phyloP scores from a whole-genome alignment of 2,113 vertebrate species.

The Xyliphius kryptos region DNA sequence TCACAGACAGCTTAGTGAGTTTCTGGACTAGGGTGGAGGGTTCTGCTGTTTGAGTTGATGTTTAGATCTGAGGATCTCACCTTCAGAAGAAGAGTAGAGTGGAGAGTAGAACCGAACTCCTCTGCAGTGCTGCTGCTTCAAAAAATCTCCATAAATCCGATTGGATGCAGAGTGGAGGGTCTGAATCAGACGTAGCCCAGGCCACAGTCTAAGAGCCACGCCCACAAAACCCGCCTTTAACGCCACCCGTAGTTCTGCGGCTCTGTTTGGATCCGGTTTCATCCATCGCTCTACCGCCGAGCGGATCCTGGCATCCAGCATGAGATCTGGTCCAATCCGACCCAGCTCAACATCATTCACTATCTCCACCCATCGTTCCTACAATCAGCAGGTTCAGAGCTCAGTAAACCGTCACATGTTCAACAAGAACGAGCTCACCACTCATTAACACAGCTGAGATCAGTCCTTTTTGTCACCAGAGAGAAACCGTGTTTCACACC shows the following conservation, averaged over 20 bases:
- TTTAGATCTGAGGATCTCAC: slow-evolving; percentile 48
- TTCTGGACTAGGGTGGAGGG: too few relatives aligned
- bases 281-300: slow-evolving; percentile 53
- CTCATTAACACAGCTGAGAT: too few relatives aligned
- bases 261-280: slow-evolving; percentile 62
- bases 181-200: slow-evolving; percentile 74
- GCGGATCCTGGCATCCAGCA: slow-evolving; percentile 56
- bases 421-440: too few relatives aligned
- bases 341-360: slow-evolving; percentile 69
- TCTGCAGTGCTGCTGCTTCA: slow-evolving; percentile 68
- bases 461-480: too few relatives aligned
- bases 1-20: too few relatives aligned
- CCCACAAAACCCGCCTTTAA: slow-evolving; percentile 68
- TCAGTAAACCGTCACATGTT: too few relatives aligned
- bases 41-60: too few relatives aligned
- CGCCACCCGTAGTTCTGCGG: slow-evolving; percentile 58
- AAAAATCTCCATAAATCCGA: slow-evolving; percentile 66
- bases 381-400: slow-evolving; percentile 6
- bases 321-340: slow-evolving; percentile 54
- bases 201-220: slow-evolving; percentile 77
- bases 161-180: slow-evolving; percentile 69
- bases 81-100: slow-evolving; percentile 75
- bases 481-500: too few relatives aligned
- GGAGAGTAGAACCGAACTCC: slow-evolving; percentile 83
- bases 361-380: slow-evolving; percentile 63